Conservation (phyloP, 64 coral and sea anemone species). For the Catalaphyllia jardinei region DNA sequence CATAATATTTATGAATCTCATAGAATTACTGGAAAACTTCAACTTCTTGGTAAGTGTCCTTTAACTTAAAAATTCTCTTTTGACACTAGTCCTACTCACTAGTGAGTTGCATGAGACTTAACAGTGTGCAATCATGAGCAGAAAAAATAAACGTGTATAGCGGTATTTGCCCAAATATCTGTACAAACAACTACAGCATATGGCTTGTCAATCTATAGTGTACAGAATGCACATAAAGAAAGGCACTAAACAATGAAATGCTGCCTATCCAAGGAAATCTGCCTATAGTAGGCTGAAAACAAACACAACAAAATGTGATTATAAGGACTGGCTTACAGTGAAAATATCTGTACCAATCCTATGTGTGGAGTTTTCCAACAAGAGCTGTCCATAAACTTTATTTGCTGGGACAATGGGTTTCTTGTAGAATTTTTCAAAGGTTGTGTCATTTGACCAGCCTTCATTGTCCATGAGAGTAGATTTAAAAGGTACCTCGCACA, state of each 20-base stretch:
- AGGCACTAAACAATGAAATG: neutral
- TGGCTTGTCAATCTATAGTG: neutral
- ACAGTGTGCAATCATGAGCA: conserved; percentile 33
- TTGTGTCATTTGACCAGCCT: conserved; percentile 55
- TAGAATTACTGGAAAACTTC: neutral
- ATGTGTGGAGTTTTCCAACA: conserved; percentile 63
- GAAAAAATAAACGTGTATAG: conserved; percentile 10
- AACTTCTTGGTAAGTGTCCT: neutral
- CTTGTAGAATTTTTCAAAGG: conserved; percentile 63
- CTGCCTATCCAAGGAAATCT: neutral
- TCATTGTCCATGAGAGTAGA: conserved; percentile 48
- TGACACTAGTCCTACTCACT: conserved; percentile 52
- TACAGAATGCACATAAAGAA: neutral
- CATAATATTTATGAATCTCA: neutral
- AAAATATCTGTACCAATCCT: conserved; percentile 40
- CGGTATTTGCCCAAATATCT: conserved; percentile 4
- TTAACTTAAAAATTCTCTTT: conserved; percentile 44
- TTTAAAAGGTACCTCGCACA: neutral
- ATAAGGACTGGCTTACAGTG: conserved; percentile 29
- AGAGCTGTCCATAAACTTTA: conserved; percentile 63
- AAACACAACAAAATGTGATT: conserved; percentile 40
- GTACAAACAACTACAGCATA: neutral
- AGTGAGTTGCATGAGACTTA: conserved; percentile 40
- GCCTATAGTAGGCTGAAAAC: neutral
- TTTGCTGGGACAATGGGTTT: conserved; percentile 59